Evolutionary conservation across 2,888 invertebrate genomes (phyloP), one percentile per base, ranked within the genome.

Genomic region (Cheilosia impressa): DNA sequence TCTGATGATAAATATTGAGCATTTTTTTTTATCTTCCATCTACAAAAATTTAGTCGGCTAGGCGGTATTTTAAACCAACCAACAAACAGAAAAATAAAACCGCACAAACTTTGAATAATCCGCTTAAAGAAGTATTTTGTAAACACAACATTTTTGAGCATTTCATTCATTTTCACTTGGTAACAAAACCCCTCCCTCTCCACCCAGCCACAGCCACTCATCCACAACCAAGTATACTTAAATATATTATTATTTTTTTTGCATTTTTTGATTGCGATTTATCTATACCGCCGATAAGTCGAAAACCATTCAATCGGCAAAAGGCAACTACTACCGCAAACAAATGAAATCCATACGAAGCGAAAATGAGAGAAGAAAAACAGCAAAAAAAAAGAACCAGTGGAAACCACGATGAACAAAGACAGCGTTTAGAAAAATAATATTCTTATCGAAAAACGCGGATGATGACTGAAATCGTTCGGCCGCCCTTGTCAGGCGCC

Each of bases 381-480:
- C 2, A 31, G 31, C 9, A 27, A 43, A 34, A 47, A 47, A 27
- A 7, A 24, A 31, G 15, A 34, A 41, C 19, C 19, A 52, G 38
- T 22, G 38, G 47, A 73, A 73, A 73, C 60, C 53, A 34, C 73
- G 38, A 50, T 53, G 65, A 79, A 72, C 52, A 65, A 60, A 73
- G 53, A 50, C 52, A 73, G 73, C 68, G 43, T 80, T 80, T 45
- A 43, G 53, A 80, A 24, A 72, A 73, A 73, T 55, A 24, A 73
- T 73, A 68, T 60, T 80, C 68, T 80, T 80, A 73, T 80, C 73
- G 80, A 68, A 45, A 73, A 60, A 52, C n/a, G 19, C 41, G 45
- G 79, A 53, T 15, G 73, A 65, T 41, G 53, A 50, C 19, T 73
- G 38, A 73, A 66, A 47, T 27, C 19, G 60, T 53, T 60, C 19